These are phyloP conservation scores for Homarus americanus DNA, from an alignment of 1,140 invertebrate species.

Conservation along the genomic window DNA sequence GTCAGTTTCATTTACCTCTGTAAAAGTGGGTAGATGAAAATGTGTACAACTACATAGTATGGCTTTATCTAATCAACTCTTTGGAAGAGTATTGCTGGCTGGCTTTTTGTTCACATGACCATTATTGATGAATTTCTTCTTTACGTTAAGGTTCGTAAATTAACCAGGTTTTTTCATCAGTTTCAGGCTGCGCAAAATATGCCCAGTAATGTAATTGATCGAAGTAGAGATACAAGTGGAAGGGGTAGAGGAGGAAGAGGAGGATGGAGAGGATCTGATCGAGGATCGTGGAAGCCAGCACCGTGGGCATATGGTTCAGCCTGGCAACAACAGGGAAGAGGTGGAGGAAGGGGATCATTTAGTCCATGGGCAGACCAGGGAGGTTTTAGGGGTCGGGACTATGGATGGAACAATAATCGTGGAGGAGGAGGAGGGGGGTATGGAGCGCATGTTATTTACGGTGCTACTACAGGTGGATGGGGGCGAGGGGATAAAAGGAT, in stretches of 20 bases:
- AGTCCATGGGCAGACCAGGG: constrained; percentile 51
- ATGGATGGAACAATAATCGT: constrained; percentile 18
- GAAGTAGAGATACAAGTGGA: constrained; percentile 9
- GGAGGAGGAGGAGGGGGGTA: constrained; percentile 4
- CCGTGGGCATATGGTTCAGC: constrained; percentile 23
- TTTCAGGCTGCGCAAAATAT: constrained; percentile 53
- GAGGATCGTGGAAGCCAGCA: constrained; percentile 47
- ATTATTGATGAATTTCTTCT: too few species aligned
- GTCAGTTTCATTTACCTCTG: too few species aligned
- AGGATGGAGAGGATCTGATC: constrained; percentile 30
- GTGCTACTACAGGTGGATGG: constrained; percentile 33
- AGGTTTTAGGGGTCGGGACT: constrained; percentile 31
- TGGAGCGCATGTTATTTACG: constrained; percentile 39
- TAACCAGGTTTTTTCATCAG: not conserved
- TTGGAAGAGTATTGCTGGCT: too few species aligned
- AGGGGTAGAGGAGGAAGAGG: constrained; percentile 13
- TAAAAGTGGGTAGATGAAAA: too few species aligned
- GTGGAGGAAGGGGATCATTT: constrained; percentile 34
- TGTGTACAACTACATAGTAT: too few species aligned
- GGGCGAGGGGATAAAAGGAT: constrained; percentile 43
- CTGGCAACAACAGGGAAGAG: constrained; percentile 46
- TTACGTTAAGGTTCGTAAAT: too few species aligned
- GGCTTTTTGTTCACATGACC: too few species aligned
- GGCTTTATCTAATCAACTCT: too few species aligned
- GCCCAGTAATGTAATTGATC: constrained; percentile 53